Base-by-base conservation (phyloP, 2,797 vertebrate species). In the Trachops cirrhosus region DNA sequence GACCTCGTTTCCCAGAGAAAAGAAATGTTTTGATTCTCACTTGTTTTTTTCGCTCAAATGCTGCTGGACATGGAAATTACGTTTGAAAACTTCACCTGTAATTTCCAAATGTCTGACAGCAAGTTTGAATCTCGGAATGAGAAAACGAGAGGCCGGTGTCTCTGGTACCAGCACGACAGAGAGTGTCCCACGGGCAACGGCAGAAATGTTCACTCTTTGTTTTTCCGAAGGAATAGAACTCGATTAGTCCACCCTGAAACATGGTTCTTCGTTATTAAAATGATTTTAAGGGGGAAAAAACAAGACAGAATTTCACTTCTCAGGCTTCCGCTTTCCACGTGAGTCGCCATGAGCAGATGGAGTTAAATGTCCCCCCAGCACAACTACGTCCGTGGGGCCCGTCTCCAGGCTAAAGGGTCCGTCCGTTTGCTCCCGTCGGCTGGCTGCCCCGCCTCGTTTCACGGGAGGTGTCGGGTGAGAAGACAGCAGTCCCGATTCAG, bases 1-100 rank as follows among this genome's bases (percentile, higher is more conserved):
- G 7, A n/a, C 52, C 48, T 22, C 16, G 71, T 62, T 82, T 86
- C 93, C 93, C 94, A 87, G 88, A 93, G 87, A 92, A 86, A 96
- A 89, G 57, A 78, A 34, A n/a, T 90, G 37, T 48, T 95, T 96
- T 85, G 80, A 91, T 62, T 95, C n/a, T 52, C 75, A 39, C 41
- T 19, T 59, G 5, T 74, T 80, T 74, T 83, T 62, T 52, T n/a
- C 57, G 8, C 41, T 93, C 52, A 57, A 91, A 59, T 79, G 29
- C 19, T 54, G 44, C 32, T 90, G 85, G 52, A 90, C 83, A 44
- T 95, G 82, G 77, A 95, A 94, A 92, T 83, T 37, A 15, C 59
- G 44, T 62, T 73, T 80, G 71, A 52, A 85, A 90, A 79, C 44
- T 77, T 62, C 64, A 78, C 44, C 9, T 44, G 74, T 82, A 83